phyloP scores from a whole-genome alignment of 2,113 vertebrate genomes.

The Nasalis larvatus region DNA sequence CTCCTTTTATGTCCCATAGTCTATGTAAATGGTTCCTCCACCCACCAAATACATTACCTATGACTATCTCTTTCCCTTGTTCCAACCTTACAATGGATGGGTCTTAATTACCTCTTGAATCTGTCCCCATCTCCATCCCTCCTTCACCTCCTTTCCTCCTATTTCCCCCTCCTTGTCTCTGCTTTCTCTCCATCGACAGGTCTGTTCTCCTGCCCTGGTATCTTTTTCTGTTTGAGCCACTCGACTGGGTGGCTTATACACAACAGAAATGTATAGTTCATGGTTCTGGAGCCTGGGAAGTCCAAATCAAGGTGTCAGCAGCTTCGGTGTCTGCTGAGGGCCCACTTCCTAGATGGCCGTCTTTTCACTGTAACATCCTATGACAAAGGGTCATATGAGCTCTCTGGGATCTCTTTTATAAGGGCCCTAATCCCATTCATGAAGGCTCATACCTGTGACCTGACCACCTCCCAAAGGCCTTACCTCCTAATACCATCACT shows the following conservation, averaged over 20 bases:
- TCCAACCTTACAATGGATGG: too few species aligned
- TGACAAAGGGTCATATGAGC: neutral
- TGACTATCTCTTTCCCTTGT: neutral
- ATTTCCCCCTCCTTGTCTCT: neutral
- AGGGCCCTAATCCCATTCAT: neutral
- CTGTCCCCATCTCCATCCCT: rapidly evolving
- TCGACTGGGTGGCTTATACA: neutral
- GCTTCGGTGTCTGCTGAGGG: neutral
- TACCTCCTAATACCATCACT: neutral
- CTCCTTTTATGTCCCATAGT: neutral
- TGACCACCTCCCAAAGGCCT: neutral
- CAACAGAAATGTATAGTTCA: neutral
- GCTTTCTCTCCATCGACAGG: neutral
- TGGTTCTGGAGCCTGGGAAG: neutral
- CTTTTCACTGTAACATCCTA: neutral
- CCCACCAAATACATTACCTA: too few species aligned
- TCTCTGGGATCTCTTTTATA: neutral
- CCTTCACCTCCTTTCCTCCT: neutral
- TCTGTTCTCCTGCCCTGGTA: neutral
- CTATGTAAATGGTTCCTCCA: neutral
- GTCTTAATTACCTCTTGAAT: neutral
- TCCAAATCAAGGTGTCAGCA: neutral
- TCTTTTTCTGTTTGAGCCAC: too few species aligned
- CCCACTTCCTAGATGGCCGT: rapidly evolving
- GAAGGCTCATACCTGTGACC: neutral